A percentile compares a stretch with the other conserved stretches of the same genome.
Conservation (phyloP, 2,797 vertebrate genomes). For the Cirrhinus mrigala region DNA sequence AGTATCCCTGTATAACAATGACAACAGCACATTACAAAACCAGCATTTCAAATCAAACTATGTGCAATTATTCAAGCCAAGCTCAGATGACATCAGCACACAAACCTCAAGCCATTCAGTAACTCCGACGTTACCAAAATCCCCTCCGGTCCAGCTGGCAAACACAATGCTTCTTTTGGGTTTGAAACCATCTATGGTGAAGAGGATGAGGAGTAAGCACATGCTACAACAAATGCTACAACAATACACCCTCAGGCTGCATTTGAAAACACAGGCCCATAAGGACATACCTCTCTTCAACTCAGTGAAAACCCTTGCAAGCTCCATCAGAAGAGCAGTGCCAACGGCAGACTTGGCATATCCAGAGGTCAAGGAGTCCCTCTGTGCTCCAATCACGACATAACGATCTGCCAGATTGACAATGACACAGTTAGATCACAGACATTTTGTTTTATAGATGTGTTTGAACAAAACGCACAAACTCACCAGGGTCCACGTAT, state of each 20-base stretch:
- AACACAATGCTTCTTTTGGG: conserved; percentile 92
- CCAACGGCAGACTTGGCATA: conserved; percentile 87
- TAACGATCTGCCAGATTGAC: conserved; percentile 83
- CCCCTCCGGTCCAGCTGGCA: conserved; percentile 93
- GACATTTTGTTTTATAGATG: not conserved
- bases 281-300: conserved; percentile 83
- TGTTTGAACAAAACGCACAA: not conserved
- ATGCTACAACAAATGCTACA: too few relatives aligned
- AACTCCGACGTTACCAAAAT: conserved; percentile 89
- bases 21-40: conserved; percentile 2
- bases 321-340: conserved; percentile 85
- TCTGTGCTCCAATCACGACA: conserved; percentile 91
- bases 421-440: not conserved
- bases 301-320: conserved; percentile 80
- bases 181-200: conserved; percentile 80
- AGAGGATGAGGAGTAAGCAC: not conserved
- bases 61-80: not conserved
- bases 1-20: conserved; percentile 81
- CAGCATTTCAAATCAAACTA: too few relatives aligned
- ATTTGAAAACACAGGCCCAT: not conserved
- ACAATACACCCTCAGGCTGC: not conserved
- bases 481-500: conserved; percentile 86
- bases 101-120: conserved; percentile 96
- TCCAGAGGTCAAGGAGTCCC: conserved; percentile 87
- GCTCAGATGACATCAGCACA: not conserved